phyloP scores from a whole-genome alignment of 2,797 vertebrate species.

The Sebastes nivosus region DNA sequence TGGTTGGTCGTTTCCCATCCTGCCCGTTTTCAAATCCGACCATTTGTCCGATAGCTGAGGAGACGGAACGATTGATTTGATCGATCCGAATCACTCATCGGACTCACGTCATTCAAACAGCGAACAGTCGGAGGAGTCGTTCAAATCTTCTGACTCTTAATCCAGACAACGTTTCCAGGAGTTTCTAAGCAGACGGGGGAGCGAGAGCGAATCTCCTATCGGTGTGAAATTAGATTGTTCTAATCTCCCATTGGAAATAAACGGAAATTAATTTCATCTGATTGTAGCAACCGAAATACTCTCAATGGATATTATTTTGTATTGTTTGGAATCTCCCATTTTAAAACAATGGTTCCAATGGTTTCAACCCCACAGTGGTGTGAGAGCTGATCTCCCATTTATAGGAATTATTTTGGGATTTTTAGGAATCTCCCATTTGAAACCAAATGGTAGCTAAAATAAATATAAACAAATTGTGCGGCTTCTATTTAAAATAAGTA shows the following conservation, averaged over 20 bases:
- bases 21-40: background rate
- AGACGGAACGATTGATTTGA: background rate
- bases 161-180: background rate
- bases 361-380: background rate
- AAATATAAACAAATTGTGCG: background rate
- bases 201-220: background rate
- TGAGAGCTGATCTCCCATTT: background rate
- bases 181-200: background rate
- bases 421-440: background rate
- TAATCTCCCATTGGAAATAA: background rate
- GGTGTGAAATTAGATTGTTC: background rate
- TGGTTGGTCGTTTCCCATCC: constrained; percentile 15
- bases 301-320: background rate
- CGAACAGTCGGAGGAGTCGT: background rate
- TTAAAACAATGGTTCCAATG: background rate
- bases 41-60: background rate
- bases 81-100: background rate
- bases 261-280: background rate
- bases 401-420: background rate
- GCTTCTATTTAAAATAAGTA: background rate
- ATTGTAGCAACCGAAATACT: background rate
- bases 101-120: too few relatives aligned
- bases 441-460: background rate
- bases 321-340: background rate
- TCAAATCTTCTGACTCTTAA: background rate